A percentile compares a stretch with the other conserved stretches of the same genome.
Conservation (phyloP, 2,888 invertebrate species). For the Scaptomyza caliginosa region DNA sequence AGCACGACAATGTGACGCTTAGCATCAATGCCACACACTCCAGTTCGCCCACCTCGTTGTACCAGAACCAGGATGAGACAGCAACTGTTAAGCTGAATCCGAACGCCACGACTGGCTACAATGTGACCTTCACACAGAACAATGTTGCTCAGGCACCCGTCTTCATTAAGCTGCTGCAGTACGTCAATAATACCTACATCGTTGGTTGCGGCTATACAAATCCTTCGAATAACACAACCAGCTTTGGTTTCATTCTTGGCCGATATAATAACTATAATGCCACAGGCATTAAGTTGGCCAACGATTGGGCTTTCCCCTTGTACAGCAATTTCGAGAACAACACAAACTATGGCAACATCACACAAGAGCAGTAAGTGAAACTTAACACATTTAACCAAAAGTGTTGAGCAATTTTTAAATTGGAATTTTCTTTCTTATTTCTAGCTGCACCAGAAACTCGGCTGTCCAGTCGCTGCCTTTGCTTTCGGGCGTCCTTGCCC, state of each 20-base stretch:
- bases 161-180: slow-evolving; percentile 47
- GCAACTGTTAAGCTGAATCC: slow-evolving; percentile 26
- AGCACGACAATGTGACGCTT: slow-evolving; percentile 31
- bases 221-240: slow-evolving; percentile 5
- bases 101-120: slow-evolving; percentile 36
- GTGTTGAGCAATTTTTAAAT: no score
- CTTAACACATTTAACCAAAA: not conserved
- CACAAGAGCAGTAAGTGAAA: slow-evolving; percentile 47
- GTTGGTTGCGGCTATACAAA: slow-evolving; percentile 56
- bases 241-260: slow-evolving; percentile 58
- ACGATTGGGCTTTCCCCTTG: slow-evolving; percentile 25
- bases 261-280: not conserved
- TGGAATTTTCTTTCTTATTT: slow-evolving; percentile 15
- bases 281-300: not conserved
- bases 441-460: slow-evolving; percentile 54
- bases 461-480: slow-evolving; percentile 57
- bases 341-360: slow-evolving; percentile 20
- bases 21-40: slow-evolving; percentile 43
- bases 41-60: slow-evolving; percentile 17
- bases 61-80: slow-evolving; percentile 18
- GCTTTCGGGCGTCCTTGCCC: slow-evolving; percentile 55
- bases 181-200: slow-evolving; percentile 31
- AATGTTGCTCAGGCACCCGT: not conserved
- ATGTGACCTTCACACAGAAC: slow-evolving; percentile 24
- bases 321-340: slow-evolving; percentile 38